Conservation (phyloP, 2,797 vertebrate species). For the Megaceryle alcyon region DNA sequence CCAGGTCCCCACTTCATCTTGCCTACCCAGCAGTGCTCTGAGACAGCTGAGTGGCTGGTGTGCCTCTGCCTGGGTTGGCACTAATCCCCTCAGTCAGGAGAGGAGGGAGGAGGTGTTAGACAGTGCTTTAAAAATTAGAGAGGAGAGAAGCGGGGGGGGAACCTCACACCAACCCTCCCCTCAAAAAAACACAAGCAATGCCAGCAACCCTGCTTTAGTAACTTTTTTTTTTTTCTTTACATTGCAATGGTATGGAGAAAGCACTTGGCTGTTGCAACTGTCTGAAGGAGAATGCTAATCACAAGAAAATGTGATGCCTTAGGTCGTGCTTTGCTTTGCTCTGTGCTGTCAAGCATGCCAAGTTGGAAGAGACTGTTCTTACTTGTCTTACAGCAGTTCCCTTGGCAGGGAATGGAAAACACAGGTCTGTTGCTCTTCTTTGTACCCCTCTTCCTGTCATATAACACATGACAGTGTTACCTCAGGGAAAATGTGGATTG, state of each 20-base stretch:
- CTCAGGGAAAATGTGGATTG: not conserved
- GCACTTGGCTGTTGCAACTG: not conserved
- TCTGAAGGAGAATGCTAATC: not conserved
- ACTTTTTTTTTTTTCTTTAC: not conserved
- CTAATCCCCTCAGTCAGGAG: not conserved
- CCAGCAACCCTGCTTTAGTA: not conserved
- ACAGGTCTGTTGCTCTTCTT: not conserved
- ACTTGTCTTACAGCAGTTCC: not conserved
- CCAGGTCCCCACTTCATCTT: accelerated
- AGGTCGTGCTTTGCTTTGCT: not conserved
- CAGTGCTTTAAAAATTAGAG: not conserved
- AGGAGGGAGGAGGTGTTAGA: not conserved
- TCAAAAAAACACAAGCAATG: not conserved
- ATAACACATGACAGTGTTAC: not conserved
- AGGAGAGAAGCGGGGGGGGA: accelerated
- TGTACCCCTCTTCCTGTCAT: not conserved
- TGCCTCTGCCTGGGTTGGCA: not conserved
- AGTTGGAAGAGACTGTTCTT: not conserved
- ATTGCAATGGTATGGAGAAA: not conserved
- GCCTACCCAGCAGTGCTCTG: not conserved
- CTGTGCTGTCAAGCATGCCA: not conserved
- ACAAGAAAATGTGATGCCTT: not conserved
- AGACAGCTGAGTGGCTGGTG: not conserved
- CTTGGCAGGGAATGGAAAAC: not conserved
- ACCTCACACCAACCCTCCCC: too few species aligned